Evolutionary conservation across 2,797 vertebrate species (phyloP), one percentile per base, ranked within the genome.

Genomic region (Amniataba percoides): DNA sequence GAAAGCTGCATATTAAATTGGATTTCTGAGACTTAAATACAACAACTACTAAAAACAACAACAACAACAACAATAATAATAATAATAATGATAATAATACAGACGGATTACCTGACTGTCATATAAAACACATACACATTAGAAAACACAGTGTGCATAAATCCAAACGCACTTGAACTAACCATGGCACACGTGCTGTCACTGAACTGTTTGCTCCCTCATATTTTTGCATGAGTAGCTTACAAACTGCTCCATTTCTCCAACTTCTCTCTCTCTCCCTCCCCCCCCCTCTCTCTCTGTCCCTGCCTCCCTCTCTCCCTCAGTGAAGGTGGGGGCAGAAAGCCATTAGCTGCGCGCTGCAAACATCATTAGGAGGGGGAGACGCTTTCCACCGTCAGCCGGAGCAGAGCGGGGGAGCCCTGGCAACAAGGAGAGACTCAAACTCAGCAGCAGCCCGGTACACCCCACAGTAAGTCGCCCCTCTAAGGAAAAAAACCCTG

Each of bases 301-400:
- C 82, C 11, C 77, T 42, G 69, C 51, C 80, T 53, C 76, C 53
- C 73, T 52, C 83, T 62, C 84, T 36, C 77, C 74, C 78, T 83
- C 74, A 74, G 77, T 77, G 82, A 71, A 90, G 92, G 93, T 89
- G 91, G 93, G 93, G 90, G 92, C 93, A 88, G 87, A 87, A 87
- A 90, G 94, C 94, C 93, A 89, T 93, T 94, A 95, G 96, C 93
- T 82, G 87, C 82, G 93, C 95, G 96, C 97, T 94, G 97, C 97
- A 97, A 96, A 97, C 97, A 96, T 96, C 96, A 95, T 95, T 96
- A 95, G 95, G 96, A 96, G 95, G 95, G 95, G 95, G 95, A 97
- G 96, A 95, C 96, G 95, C 95, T 96, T 90, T 96, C 95, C 94
- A 95, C 89, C 96, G 95, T 95, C 96, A 94, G 95, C 94, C 94